Evolutionary conservation across 2,797 vertebrate genomes (phyloP), one percentile per base, ranked within the genome.

Genomic region (Aplochiton taeniatus): DNA sequence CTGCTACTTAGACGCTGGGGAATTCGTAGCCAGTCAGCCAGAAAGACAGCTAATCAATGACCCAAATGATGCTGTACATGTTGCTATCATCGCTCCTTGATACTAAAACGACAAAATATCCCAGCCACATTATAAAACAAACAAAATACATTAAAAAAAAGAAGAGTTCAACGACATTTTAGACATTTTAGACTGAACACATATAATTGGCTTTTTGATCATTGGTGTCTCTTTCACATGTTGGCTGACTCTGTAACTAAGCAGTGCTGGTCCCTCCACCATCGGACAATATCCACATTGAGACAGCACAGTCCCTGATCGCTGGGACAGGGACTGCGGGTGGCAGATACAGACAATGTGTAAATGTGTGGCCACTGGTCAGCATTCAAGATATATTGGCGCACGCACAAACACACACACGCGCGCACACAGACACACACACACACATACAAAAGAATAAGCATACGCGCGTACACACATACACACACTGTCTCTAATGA

Each of bases 341-440:
- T 48, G 46, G 13, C 46, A 48, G 13, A 48, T 2, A 48, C 60
- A 71, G 79, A 31, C 31, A 2, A 31, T 31, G 31, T 31, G 31
- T 31, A 6, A 2, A 31, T 31, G 31, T 31, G 31, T 31, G 31
- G 31, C 31, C 31, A 31, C 6, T 31, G 31, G 31, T 31, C 3
- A 31, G 31, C 31, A 31, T 31, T 31, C 50, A 19, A 19, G 50
- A 60, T 9, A 56, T 14, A 63, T 68, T 98, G 95, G 83, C 97
- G 98, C 80, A 47, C 31, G 63, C 55, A 60, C 65, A 68, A 50
- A 67, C 0, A 41, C 0, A 47, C 19, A 56, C 46, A 47, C 47
- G 58, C 42, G 20, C 12, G 13, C 20, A 20, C 53, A 20, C 18
- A 20, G 0, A 41, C 20, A 55, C 10, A 19, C 4, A 55, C 1